Conservation (phyloP, 2,888 invertebrate genomes). For the Eilema griseolum region DNA sequence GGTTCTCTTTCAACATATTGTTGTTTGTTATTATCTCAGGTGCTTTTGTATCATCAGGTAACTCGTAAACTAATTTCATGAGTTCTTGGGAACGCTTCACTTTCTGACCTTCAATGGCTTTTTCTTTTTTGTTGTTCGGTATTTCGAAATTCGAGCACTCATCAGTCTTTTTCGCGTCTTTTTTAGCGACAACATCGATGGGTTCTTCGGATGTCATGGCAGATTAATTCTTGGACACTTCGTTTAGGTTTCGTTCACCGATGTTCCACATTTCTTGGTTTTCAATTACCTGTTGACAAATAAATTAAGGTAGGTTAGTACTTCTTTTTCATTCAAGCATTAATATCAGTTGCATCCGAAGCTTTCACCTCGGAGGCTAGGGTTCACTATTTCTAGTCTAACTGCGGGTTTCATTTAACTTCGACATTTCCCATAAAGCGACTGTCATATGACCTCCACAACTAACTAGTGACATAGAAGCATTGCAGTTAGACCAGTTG, state of each 20-base stretch:
- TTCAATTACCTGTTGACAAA: constrained; percentile 50
- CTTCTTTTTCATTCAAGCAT: too few relatives aligned
- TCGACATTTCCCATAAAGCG: too few relatives aligned
- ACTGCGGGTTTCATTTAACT: too few relatives aligned
- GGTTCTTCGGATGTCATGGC: constrained; percentile 84
- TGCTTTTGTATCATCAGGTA: constrained; percentile 75
- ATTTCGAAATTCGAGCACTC: constrained; percentile 70
- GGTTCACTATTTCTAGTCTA: too few relatives aligned
- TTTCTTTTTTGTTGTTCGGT: constrained; percentile 66
- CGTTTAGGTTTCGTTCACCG: constrained; percentile 43
- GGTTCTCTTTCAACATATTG: constrained; percentile 82
- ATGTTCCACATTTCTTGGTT: constrained; percentile 68
- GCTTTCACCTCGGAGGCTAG: too few relatives aligned
- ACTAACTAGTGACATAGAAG: too few relatives aligned
- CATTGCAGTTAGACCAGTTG: too few relatives aligned
- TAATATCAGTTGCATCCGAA: too few relatives aligned
- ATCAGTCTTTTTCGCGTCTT: constrained; percentile 73
- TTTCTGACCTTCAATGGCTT: constrained; percentile 64
- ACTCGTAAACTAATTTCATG: constrained; percentile 82
- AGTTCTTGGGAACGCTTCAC: constrained; percentile 71
- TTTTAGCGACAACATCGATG: constrained; percentile 75
- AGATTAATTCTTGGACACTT: constrained; percentile 56
- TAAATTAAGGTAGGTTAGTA: constrained; percentile 9
- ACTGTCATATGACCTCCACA: too few relatives aligned
- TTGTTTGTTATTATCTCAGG: constrained; percentile 71